Percentiles rank a stretch among this genome's conserved stretches.
Conservation (phyloP, 2,113 vertebrate genomes). For the Odocoileus hemionus region DNA sequence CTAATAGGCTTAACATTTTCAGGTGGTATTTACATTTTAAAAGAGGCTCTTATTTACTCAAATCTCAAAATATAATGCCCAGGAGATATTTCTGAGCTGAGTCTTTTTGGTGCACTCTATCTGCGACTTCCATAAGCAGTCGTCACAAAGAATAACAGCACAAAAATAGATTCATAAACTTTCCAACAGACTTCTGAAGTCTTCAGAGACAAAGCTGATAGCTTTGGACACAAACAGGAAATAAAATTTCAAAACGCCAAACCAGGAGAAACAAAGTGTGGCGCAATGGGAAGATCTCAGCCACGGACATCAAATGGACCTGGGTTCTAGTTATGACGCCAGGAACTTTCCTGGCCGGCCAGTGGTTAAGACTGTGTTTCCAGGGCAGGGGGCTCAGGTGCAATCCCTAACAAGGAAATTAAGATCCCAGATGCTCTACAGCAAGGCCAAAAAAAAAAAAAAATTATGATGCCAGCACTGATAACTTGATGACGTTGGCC, state of each 20-base stretch:
- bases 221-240: background rate
- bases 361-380: background rate
- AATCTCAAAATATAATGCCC: slow-evolving; percentile 44
- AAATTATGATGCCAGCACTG: background rate
- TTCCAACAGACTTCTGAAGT: background rate
- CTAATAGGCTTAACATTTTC: slow-evolving; percentile 54
- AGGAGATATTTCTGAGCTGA: slow-evolving; percentile 9
- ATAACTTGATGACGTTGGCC: background rate
- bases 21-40: slow-evolving; percentile 50
- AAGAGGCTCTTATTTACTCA: slow-evolving; percentile 52
- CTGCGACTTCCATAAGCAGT: background rate
- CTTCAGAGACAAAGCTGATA: background rate
- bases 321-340: background rate
- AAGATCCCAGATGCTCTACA: background rate
- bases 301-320: background rate
- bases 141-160: background rate
- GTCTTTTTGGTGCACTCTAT: background rate
- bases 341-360: background rate
- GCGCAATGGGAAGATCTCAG: background rate
- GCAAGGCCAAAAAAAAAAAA: background rate
- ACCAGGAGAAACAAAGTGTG: background rate
- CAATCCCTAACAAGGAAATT: background rate
- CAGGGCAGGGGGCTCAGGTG: background rate
- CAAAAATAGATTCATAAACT: background rate
- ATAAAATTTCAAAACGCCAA: background rate